These are phyloP conservation scores for Anagyrus pseudococci DNA, from an alignment of 2,888 invertebrate species.

Conservation along the genomic window DNA sequence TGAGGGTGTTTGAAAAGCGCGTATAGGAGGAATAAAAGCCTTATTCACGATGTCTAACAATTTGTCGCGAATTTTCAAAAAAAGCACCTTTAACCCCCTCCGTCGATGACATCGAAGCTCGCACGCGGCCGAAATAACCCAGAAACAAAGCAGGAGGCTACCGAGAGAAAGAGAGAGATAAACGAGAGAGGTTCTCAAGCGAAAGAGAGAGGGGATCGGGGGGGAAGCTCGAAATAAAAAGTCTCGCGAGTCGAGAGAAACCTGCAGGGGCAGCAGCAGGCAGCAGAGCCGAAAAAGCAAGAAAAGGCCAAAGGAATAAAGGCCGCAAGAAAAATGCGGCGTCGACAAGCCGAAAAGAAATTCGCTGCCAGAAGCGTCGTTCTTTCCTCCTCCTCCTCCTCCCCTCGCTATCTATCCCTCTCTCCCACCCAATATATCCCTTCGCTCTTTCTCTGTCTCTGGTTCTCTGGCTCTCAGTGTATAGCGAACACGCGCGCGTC, in stretches of 20 bases:
- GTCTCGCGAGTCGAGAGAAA: not conserved
- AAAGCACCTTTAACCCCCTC: not conserved
- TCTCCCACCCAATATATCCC: too few relatives aligned
- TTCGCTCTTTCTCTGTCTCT: too few relatives aligned
- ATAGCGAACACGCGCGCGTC: slow-evolving; percentile 15
- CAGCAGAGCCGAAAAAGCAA: not conserved
- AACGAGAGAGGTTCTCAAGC: not conserved
- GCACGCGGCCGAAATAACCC: not conserved
- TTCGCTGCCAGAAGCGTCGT: slow-evolving; percentile 35
- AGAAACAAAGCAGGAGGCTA: not conserved
- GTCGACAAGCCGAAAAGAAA: slow-evolving; percentile 30
- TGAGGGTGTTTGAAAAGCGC: too few relatives aligned
- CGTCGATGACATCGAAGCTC: slow-evolving; percentile 20
- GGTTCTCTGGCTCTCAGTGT: too few relatives aligned
- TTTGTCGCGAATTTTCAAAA: slow-evolving; percentile 10
- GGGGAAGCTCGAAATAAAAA: not conserved
- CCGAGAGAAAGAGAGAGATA: not conserved
- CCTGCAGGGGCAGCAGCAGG: too few relatives aligned
- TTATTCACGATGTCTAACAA: not conserved
- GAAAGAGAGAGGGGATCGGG: slow-evolving; percentile 7
- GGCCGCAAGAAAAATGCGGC: slow-evolving; percentile 26
- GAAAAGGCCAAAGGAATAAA: not conserved
- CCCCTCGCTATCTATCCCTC: not conserved
- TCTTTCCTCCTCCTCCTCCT: not conserved
- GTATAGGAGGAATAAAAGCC: not conserved